phyloP scores from a whole-genome alignment of 2,888 invertebrate species.

The Schrankia costaestrigalis region DNA sequence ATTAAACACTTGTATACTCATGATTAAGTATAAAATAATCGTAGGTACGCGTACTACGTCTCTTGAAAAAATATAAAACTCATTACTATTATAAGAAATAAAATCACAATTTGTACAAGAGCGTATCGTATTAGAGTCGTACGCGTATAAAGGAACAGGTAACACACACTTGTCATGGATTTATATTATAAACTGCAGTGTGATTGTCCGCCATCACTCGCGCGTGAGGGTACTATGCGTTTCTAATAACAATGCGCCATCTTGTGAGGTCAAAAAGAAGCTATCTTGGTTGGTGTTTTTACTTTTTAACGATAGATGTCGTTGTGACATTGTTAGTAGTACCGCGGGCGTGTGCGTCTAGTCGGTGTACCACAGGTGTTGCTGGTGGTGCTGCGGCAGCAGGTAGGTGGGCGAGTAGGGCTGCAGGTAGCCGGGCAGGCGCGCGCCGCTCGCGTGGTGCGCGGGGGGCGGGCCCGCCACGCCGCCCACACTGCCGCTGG shows the following conservation, averaged over 20 bases:
- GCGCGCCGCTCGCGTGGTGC: slow-evolving; percentile 87
- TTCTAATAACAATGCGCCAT: too few species aligned
- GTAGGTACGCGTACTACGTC: slow-evolving; percentile 30
- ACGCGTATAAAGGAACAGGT: slow-evolving; percentile 34
- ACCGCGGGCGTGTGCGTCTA: slow-evolving; percentile 38
- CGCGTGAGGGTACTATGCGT: too few species aligned
- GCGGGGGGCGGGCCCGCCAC: slow-evolving; percentile 92
- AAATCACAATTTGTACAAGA: slow-evolving; percentile 41
- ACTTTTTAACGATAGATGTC: too few species aligned
- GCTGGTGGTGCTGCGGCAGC: slow-evolving; percentile 76
- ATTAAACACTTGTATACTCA: slow-evolving; percentile 37
- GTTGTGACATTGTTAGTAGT: neutral
- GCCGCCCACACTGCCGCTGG: slow-evolving; percentile 68
- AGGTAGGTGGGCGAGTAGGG: slow-evolving; percentile 75
- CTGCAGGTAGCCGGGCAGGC: slow-evolving; percentile 74
- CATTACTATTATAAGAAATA: slow-evolving; percentile 27
- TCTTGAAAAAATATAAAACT: slow-evolving; percentile 23
- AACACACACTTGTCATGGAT: slow-evolving; percentile 68
- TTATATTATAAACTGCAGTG: slow-evolving; percentile 72
- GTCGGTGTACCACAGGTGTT: slow-evolving; percentile 90
- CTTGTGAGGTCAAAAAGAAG: too few species aligned
- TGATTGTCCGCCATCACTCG: too few species aligned
- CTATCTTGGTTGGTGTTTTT: too few species aligned
- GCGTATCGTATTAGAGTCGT: slow-evolving; percentile 30
- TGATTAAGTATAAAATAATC: slow-evolving; percentile 24